phyloP scores from a whole-genome alignment of 2,797 vertebrate species.

The Arrhamphus sclerolepis region DNA sequence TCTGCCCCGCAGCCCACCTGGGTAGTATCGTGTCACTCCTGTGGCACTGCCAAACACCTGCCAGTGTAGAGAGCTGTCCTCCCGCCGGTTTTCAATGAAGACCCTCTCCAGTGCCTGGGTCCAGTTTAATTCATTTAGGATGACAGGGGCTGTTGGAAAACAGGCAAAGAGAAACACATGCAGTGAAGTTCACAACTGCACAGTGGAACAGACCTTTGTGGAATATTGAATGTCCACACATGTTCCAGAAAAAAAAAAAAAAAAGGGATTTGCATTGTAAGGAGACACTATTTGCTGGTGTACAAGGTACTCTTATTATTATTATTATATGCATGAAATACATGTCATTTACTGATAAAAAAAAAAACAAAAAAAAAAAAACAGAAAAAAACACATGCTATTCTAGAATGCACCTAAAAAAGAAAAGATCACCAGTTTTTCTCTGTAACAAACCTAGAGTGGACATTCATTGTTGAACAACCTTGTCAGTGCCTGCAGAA shows the following conservation, averaged over 20 bases:
- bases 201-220: neutral
- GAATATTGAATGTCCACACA: too few relatives aligned
- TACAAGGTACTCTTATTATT: too few relatives aligned
- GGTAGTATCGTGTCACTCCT: slow-evolving; percentile 92
- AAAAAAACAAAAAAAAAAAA: neutral
- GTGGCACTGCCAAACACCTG: slow-evolving; percentile 98
- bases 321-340: too few relatives aligned
- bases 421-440: neutral
- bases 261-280: neutral
- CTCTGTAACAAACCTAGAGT: slow-evolving; percentile 22
- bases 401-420: neutral
- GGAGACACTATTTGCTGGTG: too few relatives aligned
- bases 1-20: slow-evolving; percentile 54
- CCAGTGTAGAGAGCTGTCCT: slow-evolving; percentile 95
- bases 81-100: slow-evolving; percentile 92
- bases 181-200: neutral
- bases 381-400: too few relatives aligned
- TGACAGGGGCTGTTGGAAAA: slow-evolving; percentile 86
- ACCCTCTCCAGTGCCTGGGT: slow-evolving; percentile 93
- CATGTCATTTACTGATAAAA: neutral
- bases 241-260: neutral
- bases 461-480: slow-evolving; percentile 44
- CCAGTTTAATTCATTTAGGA: slow-evolving; percentile 98
- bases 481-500: slow-evolving; percentile 55
- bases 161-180: neutral